Evolutionary conservation across 2,797 vertebrate genomes (phyloP).

Genomic region (Arremon aurantiirostris): DNA sequence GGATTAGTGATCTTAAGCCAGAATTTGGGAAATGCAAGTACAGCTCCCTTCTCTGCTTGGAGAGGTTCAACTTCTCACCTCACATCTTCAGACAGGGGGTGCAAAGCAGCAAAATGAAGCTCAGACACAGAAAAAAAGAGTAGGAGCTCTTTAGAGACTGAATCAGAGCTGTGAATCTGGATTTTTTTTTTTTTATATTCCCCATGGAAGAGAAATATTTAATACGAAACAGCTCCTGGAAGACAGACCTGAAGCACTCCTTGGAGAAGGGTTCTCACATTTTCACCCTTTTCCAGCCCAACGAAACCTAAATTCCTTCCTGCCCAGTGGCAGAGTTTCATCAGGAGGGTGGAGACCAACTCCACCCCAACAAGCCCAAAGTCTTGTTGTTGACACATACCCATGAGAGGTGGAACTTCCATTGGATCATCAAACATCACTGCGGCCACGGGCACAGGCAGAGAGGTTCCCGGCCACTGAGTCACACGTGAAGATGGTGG

Average conservation of each 20-base stretch:
- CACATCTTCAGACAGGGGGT: background rate
- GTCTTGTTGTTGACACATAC: background rate
- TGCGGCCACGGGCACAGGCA: background rate
- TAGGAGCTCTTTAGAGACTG: background rate
- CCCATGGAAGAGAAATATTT: background rate
- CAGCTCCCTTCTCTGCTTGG: background rate
- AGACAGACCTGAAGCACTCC: background rate
- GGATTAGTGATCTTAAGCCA: background rate
- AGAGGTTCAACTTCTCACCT: background rate
- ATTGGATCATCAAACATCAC: background rate
- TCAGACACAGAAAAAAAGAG: fast-evolving
- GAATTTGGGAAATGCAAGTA: background rate
- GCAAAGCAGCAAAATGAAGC: background rate
- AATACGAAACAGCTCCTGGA: background rate
- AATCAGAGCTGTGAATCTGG: background rate
- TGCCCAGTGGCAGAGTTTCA: conserved; percentile 29
- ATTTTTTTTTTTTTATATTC: background rate
- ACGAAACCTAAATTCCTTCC: conserved; percentile 31
- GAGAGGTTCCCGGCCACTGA: background rate
- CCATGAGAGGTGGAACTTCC: background rate
- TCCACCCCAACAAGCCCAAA: conserved; percentile 24
- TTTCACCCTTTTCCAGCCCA: conserved; percentile 21
- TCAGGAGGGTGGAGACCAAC: conserved; percentile 45
- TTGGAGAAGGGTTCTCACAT: background rate
- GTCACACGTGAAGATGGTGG: background rate